Evolutionary conservation across 2,113 vertebrate genomes (phyloP).

Genomic region (Gasterosteus nipponicus): DNA sequence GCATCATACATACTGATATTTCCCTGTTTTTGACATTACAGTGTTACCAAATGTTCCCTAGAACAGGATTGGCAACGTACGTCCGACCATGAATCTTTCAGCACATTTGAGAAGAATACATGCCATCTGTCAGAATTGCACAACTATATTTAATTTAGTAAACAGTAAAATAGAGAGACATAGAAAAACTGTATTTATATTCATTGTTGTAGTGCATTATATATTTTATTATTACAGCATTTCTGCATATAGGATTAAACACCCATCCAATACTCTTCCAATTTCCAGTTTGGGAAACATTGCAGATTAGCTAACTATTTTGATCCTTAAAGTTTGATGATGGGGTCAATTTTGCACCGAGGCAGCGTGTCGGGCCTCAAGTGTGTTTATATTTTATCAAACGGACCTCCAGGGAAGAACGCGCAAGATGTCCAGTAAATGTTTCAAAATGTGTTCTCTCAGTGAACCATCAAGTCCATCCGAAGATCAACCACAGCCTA

Average conservation of each 20-base stretch:
- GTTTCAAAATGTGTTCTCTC: slow-evolving; percentile 8
- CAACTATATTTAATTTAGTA: slow-evolving; percentile 59
- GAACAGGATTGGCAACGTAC: slow-evolving; percentile 51
- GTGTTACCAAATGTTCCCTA: slow-evolving; percentile 12
- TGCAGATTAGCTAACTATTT: slow-evolving; percentile 23
- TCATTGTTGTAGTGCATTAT: not conserved
- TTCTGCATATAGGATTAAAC: slow-evolving; percentile 7
- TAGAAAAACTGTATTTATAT: not conserved
- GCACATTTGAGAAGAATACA: slow-evolving; percentile 41
- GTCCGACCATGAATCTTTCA: slow-evolving; percentile 19
- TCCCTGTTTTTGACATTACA: slow-evolving; percentile 19
- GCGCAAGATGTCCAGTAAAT: not conserved
- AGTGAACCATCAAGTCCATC: slow-evolving; percentile 23
- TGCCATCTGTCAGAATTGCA: slow-evolving; percentile 61
- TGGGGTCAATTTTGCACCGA: slow-evolving; percentile 46
- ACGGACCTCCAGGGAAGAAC: not conserved
- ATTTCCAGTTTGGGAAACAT: slow-evolving; percentile 4
- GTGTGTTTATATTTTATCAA: not conserved
- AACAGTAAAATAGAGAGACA: slow-evolving; percentile 22
- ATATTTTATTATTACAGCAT: not conserved
- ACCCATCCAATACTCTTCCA: not conserved
- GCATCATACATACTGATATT: slow-evolving; percentile 26
- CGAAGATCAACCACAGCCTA: slow-evolving; percentile 19
- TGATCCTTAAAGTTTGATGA: slow-evolving; percentile 62
- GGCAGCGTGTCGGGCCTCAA: slow-evolving; percentile 1